These are phyloP conservation scores for Muschampia plurimacula DNA, from an alignment of 2,888 invertebrate species.

Conservation along the genomic window DNA sequence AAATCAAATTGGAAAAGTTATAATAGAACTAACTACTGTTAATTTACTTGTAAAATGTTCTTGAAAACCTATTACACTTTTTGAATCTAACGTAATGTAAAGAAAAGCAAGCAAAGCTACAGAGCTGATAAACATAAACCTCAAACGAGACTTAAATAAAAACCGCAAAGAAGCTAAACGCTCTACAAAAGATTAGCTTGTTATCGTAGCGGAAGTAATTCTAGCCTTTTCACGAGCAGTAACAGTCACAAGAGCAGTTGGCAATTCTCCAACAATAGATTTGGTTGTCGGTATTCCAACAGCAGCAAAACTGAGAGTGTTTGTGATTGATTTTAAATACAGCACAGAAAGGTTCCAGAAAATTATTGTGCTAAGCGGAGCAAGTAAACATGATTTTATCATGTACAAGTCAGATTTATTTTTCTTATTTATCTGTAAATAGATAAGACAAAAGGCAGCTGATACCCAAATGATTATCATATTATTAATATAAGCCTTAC, in stretches of 20 bases:
- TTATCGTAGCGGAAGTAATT: slow-evolving; percentile 36
- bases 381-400: too few species aligned
- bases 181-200: slow-evolving; percentile 32
- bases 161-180: slow-evolving; percentile 25
- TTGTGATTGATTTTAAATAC: neutral
- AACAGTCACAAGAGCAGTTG: slow-evolving; percentile 29
- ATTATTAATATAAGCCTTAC: too few species aligned
- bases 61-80: neutral
- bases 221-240: slow-evolving; percentile 31
- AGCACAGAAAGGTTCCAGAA: neutral
- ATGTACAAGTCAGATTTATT: too few species aligned
- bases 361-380: neutral
- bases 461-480: too few species aligned
- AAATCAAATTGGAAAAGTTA: too few species aligned
- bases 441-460: too few species aligned
- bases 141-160: slow-evolving; percentile 11
- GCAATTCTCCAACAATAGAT: slow-evolving; percentile 26
- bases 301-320: neutral
- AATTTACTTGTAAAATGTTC: too few species aligned
- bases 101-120: neutral
- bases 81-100: neutral
- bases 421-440: too few species aligned
- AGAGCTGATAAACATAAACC: neutral
- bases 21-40: too few species aligned
- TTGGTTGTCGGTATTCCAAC: slow-evolving; percentile 11